A percentile compares a stretch with the other conserved stretches of the same genome.
These are phyloP conservation scores for Aphis gossypii DNA, from an alignment of 1,140 invertebrate species.

Conservation along the genomic window DNA sequence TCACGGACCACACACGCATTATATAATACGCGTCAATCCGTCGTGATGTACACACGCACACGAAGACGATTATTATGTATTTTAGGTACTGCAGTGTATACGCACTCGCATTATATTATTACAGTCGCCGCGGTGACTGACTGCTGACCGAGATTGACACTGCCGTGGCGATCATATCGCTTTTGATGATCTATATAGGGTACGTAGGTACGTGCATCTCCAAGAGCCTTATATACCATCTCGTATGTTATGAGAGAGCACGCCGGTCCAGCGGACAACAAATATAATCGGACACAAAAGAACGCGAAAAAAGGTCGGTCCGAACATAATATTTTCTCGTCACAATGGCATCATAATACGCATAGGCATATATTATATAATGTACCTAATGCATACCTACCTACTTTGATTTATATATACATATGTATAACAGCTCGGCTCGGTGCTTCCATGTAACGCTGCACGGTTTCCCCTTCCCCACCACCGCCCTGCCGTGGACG, in stretches of 20 bases:
- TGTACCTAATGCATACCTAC: neutral
- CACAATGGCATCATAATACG: neutral
- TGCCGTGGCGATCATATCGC: neutral
- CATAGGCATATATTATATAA: neutral
- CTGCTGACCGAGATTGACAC: conserved; percentile 30
- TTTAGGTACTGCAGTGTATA: neutral
- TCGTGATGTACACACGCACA: neutral
- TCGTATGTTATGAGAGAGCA: neutral
- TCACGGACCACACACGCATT: neutral
- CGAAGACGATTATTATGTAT: neutral
- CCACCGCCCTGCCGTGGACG: neutral
- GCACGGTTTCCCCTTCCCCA: neutral
- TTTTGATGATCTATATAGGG: conserved; percentile 16
- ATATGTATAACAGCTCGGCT: neutral
- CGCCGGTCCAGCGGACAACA: conserved; percentile 11
- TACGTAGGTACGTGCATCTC: neutral
- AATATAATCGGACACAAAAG: conserved; percentile 15
- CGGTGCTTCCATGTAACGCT: neutral
- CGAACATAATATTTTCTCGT: neutral
- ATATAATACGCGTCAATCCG: conserved; percentile 8
- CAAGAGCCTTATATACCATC: neutral
- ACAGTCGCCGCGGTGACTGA: neutral
- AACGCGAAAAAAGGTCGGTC: conserved; percentile 5
- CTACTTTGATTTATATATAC: neutral
- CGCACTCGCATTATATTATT: neutral